Percentiles rank a stretch among this genome's conserved stretches.
These are phyloP conservation scores for Hypolimnas misippus DNA, from an alignment of 2,888 invertebrate species.

Conservation along the genomic window DNA sequence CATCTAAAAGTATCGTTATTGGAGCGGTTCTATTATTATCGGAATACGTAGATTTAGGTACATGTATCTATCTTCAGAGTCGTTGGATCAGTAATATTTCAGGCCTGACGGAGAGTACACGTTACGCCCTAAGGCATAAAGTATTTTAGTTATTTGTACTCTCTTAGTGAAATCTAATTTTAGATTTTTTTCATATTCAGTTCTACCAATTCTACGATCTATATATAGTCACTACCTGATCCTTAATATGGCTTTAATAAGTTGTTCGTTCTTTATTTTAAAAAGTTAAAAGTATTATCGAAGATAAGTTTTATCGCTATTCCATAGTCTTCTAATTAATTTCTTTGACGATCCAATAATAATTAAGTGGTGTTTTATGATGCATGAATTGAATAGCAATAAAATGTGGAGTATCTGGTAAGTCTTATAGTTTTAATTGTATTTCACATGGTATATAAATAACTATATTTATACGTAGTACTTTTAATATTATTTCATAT, in stretches of 20 bases:
- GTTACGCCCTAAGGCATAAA: constrained; percentile 43
- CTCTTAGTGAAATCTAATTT: constrained; percentile 22
- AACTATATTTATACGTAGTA: not conserved
- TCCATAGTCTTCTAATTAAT: constrained; percentile 5
- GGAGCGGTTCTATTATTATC: constrained; percentile 42
- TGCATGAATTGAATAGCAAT: not conserved
- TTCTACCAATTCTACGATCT: not conserved
- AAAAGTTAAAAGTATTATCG: constrained; percentile 24
- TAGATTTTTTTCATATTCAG: constrained; percentile 8
- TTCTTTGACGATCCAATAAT: not conserved
- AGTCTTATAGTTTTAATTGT: constrained; percentile 12
- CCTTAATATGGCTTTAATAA: not conserved
- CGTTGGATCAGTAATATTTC: constrained; percentile 65
- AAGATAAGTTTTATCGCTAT: constrained; percentile 19
- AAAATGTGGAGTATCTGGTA: constrained; percentile 29
- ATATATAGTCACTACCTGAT: constrained; percentile 1
- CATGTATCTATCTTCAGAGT: constrained; percentile 33
- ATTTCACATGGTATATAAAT: not conserved
- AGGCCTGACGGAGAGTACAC: constrained; percentile 58
- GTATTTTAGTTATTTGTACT: constrained; percentile 28
- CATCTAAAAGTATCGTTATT: constrained; percentile 24
- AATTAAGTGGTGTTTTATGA: constrained; percentile 19
- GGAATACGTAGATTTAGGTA: constrained; percentile 41
- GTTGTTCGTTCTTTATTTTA: constrained; percentile 1
- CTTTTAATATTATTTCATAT: too few relatives aligned